A percentile compares a stretch with the other conserved stretches of the same genome.
phyloP scores from a whole-genome alignment of 2,797 vertebrate genomes.

The Morus bassanus region DNA sequence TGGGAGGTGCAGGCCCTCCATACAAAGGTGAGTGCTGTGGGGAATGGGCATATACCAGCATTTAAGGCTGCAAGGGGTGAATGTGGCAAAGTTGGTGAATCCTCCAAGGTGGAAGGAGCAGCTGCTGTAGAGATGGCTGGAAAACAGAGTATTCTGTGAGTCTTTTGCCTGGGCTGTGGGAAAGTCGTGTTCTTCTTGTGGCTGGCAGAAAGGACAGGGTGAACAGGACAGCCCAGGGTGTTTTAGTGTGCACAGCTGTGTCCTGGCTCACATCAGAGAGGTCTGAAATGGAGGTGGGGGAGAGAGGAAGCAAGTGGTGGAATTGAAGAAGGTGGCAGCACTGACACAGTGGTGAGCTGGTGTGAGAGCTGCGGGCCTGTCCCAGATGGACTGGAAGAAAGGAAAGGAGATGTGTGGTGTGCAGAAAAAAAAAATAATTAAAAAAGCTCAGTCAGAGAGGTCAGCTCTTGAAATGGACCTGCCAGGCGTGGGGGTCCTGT shows the following conservation, averaged over 20 bases:
- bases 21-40: not conserved
- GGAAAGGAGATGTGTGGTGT: not conserved
- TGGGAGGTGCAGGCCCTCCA: not conserved
- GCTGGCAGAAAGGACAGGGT: not conserved
- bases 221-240: not conserved
- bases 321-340: not conserved
- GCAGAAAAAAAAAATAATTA: not conserved
- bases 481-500: not conserved
- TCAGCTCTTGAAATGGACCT: not conserved
- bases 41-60: not conserved
- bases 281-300: not conserved
- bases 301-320: not conserved
- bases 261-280: not conserved
- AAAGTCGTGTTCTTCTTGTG: too few relatives aligned
- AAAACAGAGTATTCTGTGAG: not conserved
- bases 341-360: not conserved
- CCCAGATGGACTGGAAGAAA: constrained; percentile 11
- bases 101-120: not conserved
- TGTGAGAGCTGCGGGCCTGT: not conserved
- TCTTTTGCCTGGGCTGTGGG: not conserved
- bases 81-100: not conserved
- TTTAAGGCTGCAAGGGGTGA: not conserved
- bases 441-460: not conserved
- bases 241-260: not conserved
- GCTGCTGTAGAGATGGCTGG: not conserved